Evolutionary conservation across 2,797 vertebrate species (phyloP).

Genomic region (Muscicapa comitata): DNA sequence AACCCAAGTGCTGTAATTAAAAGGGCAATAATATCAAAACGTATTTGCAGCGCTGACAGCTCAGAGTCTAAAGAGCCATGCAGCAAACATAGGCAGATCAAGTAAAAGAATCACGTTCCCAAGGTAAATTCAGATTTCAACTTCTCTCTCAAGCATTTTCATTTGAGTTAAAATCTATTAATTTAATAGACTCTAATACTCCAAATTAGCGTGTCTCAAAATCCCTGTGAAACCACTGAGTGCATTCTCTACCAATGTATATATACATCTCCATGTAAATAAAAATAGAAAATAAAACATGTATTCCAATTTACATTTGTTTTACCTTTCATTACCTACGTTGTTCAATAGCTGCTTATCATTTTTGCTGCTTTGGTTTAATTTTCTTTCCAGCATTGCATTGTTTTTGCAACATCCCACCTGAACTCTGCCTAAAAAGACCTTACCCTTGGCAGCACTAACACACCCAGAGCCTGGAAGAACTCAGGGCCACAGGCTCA

Average conservation of each 20-base stretch:
- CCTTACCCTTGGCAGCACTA: background rate
- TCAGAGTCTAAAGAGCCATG: background rate
- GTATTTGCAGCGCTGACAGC: background rate
- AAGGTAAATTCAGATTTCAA: background rate
- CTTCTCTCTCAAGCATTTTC: background rate
- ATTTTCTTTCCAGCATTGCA: background rate
- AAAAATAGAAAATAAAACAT: background rate
- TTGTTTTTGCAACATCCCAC: background rate
- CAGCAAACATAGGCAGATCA: background rate
- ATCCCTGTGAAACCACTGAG: background rate
- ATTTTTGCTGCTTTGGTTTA: background rate
- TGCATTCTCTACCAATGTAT: background rate
- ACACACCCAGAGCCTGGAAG: background rate
- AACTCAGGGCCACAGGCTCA: background rate
- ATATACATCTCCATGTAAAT: background rate
- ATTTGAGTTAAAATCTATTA: background rate
- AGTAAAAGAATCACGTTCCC: background rate
- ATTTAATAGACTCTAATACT: background rate
- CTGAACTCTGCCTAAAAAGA: background rate
- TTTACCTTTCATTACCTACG: background rate
- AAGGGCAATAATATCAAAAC: background rate
- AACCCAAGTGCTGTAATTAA: background rate
- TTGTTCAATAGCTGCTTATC: background rate
- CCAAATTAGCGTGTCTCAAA: background rate
- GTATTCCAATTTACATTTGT: fast-evolving